Evolutionary conservation across 2,113 vertebrate genomes (phyloP).

Genomic region (Gymnocephalus cernua): DNA sequence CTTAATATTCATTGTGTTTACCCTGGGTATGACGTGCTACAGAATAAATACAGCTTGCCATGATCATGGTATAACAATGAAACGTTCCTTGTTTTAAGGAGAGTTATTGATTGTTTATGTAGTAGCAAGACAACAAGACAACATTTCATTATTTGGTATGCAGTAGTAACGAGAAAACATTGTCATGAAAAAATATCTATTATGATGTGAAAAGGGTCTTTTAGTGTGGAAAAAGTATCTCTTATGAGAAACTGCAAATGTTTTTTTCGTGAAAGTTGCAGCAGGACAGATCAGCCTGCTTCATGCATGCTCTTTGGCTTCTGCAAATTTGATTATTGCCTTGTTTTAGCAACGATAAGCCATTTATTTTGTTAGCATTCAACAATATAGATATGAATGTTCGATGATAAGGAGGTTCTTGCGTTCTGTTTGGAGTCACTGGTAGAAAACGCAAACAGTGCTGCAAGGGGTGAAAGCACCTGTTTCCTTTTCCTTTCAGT

Average conservation of each 20-base stretch:
- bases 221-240: not conserved
- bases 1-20: not conserved
- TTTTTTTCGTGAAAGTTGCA: too few relatives aligned
- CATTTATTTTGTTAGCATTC: not conserved
- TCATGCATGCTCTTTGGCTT: fast-evolving
- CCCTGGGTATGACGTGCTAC: not conserved
- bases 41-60: not conserved
- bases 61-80: not conserved
- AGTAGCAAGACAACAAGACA: not conserved
- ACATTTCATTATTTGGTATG: not conserved
- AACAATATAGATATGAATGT: too few relatives aligned
- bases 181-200: too few relatives aligned
- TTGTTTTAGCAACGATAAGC: too few relatives aligned
- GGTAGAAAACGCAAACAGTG: too few relatives aligned
- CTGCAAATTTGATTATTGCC: too few relatives aligned
- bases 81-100: not conserved
- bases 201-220: not conserved
- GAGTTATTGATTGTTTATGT: not conserved
- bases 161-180: not conserved
- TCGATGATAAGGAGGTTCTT: too few relatives aligned
- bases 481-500: not conserved
- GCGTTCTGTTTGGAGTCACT: too few relatives aligned
- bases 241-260: too few relatives aligned
- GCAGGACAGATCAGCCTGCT: not conserved
- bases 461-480: too few relatives aligned